Evolutionary conservation across 1,140 invertebrate species (phyloP).

Genomic region (Hyphantria cunea): DNA sequence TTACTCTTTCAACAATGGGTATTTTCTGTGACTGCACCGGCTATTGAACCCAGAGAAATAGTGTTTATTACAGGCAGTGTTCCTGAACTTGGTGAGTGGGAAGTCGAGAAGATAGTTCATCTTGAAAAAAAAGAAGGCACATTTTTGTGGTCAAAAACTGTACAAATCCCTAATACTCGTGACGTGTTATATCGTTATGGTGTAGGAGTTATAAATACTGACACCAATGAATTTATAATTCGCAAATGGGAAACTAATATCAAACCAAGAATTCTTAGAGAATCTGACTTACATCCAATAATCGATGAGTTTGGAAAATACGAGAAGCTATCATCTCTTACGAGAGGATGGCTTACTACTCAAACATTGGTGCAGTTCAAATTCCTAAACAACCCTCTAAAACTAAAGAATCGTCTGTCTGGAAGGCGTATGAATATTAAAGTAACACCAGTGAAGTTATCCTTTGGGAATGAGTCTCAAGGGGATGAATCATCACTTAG

Average conservation of each 20-base stretch:
- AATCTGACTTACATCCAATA: constrained; percentile 48
- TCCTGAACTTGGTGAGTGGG: constrained; percentile 73
- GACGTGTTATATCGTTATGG: constrained; percentile 91
- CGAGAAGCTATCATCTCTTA: constrained; percentile 84
- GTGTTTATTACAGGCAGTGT: constrained; percentile 63
- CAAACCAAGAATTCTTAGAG: constrained; percentile 83
- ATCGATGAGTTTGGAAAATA: constrained; percentile 85
- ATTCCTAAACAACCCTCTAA: constrained; percentile 91
- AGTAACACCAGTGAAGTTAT: constrained; percentile 90
- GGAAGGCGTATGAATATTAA: constrained; percentile 87
- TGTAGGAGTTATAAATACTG: constrained; percentile 84
- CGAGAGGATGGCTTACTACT: constrained; percentile 93
- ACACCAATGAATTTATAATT: constrained; percentile 85
- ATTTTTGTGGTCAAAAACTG: constrained; percentile 80
- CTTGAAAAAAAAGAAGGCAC: constrained; percentile 66
- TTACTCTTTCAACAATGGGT: constrained; percentile 69
- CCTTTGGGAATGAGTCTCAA: constrained; percentile 61
- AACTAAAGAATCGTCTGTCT: constrained; percentile 88
- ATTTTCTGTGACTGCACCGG: constrained; percentile 69
- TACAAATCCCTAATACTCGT: constrained; percentile 84
- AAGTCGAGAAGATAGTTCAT: constrained; percentile 74
- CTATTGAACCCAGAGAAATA: constrained; percentile 58
- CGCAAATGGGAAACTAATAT: constrained; percentile 93
- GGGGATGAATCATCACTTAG: constrained; percentile 82
- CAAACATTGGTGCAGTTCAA: constrained; percentile 94